Base-by-base conservation (phyloP, 2,888 invertebrate genomes). In the Brachyptera risi region DNA sequence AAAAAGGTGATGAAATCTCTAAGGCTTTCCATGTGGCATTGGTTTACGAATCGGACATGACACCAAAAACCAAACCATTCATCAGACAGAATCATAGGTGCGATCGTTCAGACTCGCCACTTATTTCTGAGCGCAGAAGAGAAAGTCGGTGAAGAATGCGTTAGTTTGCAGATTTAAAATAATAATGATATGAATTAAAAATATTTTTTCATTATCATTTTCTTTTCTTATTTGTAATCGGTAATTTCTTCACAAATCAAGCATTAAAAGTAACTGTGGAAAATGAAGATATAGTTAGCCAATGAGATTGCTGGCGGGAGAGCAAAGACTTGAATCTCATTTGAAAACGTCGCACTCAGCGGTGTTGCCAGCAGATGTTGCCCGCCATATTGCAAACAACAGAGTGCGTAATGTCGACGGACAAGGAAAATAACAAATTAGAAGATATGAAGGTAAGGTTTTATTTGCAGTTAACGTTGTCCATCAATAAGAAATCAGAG, bases 401-500 rank as follows among this genome's bases (percentile, higher is more conserved):
- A 56, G 42, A 3, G 19, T 35, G 42, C 15, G 19, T 38, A 71
- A 76, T 76, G 76, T 76, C 76, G 68, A 74, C 73, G 67, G 75
- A 76, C 70, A 73, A 74, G 68, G 76, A 75, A 73, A 75, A 74
- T 68, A 69, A 72, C 61, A 75, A 76, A 74, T 73, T 71, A 69
- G 70, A 70, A 59, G 69, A 72, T 61, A 68, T 72, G 62, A 75
- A 75, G 73, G 76, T 75, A 71, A 70, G 70, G 9, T 50, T 60
- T 23, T 56, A 56, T 38, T 26, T 60, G 38, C 11, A 31, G 11
- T 31, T 5, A 31, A 31, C 5, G 5, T 31, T 11, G 31, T 31
- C 31, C 11, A 31, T n/a, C n/a, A n/a, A n/a, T n/a, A n/a, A n/a
- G n/a, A n/a, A n/a, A n/a, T n/a, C n/a, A n/a, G n/a, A n/a, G n/a